These are phyloP conservation scores for Patiria miniata DNA, from an alignment of 35 echinoderm and acorn worm genomes.

Conservation along the genomic window DNA sequence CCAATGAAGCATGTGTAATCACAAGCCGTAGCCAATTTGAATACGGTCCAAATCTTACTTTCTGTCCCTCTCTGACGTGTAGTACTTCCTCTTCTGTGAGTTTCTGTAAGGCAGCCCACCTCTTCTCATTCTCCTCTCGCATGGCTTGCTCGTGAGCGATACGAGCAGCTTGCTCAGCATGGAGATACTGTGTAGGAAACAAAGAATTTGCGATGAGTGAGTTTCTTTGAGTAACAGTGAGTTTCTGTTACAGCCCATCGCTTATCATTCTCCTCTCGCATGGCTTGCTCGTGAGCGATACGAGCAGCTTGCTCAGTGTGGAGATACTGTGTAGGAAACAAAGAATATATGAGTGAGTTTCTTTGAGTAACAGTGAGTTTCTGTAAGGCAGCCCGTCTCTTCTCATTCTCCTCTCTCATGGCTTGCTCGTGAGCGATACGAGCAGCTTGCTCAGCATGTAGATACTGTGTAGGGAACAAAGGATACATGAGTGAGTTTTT, in stretches of 20 bases:
- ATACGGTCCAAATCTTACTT: too few species aligned
- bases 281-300: slow-evolving; percentile 96
- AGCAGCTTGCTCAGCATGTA: slow-evolving; percentile 96
- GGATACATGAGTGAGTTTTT: too few species aligned
- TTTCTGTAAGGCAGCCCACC: slow-evolving; percentile 94
- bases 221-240: too few species aligned
- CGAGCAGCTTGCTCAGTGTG: slow-evolving; percentile 94
- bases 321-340: too few species aligned
- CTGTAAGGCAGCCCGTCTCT: too few species aligned
- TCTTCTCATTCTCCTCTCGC: slow-evolving; percentile 97
- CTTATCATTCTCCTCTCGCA: slow-evolving; percentile 99
- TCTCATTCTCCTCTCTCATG: too few species aligned
- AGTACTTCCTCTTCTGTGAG: slow-evolving; percentile 96
- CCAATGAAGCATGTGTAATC: too few species aligned
- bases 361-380: too few species aligned
- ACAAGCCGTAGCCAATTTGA: too few species aligned
- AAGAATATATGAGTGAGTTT: too few species aligned
- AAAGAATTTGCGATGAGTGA: neutral
- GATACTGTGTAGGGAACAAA: too few species aligned
- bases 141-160: slow-evolving; percentile 96
- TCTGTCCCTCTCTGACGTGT: slow-evolving; percentile 90
- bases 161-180: slow-evolving; percentile 95
- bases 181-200: slow-evolving; percentile 65
- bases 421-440: slow-evolving; percentile 95
- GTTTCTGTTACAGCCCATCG: slow-evolving; percentile 94